A percentile compares a stretch with the other conserved stretches of the same genome.
These are phyloP conservation scores for Steatocranus sp. DNA, from an alignment of 2,797 vertebrate genomes.

Conservation along the genomic window DNA sequence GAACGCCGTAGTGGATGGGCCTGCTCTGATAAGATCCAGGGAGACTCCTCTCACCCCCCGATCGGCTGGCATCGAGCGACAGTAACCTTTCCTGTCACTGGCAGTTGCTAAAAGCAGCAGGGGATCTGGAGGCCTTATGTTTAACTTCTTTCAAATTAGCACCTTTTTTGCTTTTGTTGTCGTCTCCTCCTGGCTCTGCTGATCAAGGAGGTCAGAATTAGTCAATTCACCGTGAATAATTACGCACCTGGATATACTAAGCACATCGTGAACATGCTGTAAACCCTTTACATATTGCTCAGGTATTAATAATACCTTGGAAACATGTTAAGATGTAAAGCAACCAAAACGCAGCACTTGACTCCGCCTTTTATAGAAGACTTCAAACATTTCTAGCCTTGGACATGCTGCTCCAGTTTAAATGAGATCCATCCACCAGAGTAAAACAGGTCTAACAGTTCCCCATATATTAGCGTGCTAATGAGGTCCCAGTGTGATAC, in stretches of 20 bases:
- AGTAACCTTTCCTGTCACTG: conserved; percentile 49
- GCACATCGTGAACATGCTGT: conserved; percentile 8
- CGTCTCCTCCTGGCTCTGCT: conserved; percentile 21
- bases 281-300: conserved; percentile 12
- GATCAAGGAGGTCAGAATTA: conserved; percentile 46
- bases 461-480: conserved; percentile 64
- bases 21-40: conserved; percentile 56
- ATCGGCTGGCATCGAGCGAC: conserved; percentile 26
- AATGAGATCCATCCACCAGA: conserved; percentile 41
- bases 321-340: conserved; percentile 2
- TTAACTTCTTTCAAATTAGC: conserved; percentile 60
- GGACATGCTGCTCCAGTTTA: conserved; percentile 28
- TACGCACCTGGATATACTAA: conserved; percentile 11
- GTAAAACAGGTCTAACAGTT: conserved; percentile 51
- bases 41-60: conserved; percentile 28
- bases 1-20: conserved; percentile 40
- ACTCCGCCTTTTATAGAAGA: conserved; percentile 12
- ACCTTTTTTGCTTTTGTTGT: conserved; percentile 11
- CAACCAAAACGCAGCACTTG: conserved; percentile 31
- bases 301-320: conserved; percentile 17
- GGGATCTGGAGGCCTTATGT: conserved; percentile 46
- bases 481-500: conserved; percentile 73
- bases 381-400: conserved; percentile 8
- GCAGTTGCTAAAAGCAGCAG: conserved; percentile 45
- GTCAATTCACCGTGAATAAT: conserved; percentile 41